These are phyloP conservation scores for Fragum fragum DNA, from an alignment of 2,888 invertebrate species.

Conservation along the genomic window DNA sequence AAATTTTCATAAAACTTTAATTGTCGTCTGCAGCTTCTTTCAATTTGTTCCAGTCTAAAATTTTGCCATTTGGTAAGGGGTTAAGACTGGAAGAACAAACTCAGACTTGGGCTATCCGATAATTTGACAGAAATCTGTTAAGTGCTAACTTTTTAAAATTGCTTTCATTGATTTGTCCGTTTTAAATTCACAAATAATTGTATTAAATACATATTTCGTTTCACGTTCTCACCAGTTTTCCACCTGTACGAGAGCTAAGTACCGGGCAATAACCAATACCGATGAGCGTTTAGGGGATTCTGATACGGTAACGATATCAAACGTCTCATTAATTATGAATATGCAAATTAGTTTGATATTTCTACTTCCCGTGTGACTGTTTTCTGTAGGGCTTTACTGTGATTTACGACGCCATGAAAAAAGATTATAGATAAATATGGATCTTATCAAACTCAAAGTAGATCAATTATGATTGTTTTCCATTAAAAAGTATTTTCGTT, in stretches of 20 bases:
- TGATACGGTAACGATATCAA: slow-evolving; percentile 21
- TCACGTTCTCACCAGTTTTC: not conserved
- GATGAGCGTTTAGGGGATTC: slow-evolving; percentile 22
- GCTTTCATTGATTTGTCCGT: too few relatives aligned
- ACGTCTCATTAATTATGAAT: slow-evolving; percentile 17
- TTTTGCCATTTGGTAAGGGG: too few relatives aligned
- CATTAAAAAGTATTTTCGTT: not conserved
- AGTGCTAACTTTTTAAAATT: too few relatives aligned
- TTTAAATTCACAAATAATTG: too few relatives aligned
- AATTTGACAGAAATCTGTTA: too few relatives aligned
- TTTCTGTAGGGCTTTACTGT: not conserved
- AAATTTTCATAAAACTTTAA: too few relatives aligned
- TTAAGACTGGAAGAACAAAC: too few relatives aligned
- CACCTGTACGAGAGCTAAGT: not conserved
- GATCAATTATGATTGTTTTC: not conserved
- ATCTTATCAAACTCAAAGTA: not conserved
- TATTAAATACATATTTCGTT: too few relatives aligned
- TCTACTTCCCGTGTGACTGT: slow-evolving; percentile 15
- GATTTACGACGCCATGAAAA: slow-evolving; percentile 5
- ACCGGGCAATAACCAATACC: slow-evolving; percentile 1
- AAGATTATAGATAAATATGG: not conserved
- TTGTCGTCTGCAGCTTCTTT: too few relatives aligned
- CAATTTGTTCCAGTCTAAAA: too few relatives aligned
- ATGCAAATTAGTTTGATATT: slow-evolving; percentile 14
- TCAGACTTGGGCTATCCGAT: too few relatives aligned